phyloP scores from a whole-genome alignment of 2,888 invertebrate genomes.

The Acanthosepion lycidas region DNA sequence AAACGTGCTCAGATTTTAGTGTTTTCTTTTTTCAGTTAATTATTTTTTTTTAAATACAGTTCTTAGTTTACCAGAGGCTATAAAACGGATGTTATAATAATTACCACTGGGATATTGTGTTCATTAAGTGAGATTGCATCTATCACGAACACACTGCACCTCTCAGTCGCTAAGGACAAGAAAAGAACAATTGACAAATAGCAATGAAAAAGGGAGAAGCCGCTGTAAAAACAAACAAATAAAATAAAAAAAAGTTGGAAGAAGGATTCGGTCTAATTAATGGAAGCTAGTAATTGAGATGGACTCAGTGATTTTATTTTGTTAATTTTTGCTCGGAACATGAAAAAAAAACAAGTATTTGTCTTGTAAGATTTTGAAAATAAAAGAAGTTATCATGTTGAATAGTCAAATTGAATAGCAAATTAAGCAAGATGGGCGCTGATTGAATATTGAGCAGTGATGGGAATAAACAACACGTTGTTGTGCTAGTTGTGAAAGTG shows the following conservation, averaged over 20 bases:
- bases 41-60: too few species aligned
- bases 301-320: conserved; percentile 24
- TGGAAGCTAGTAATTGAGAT: not conserved
- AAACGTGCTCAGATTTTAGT: not conserved
- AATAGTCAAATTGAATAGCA: not conserved
- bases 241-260: not conserved
- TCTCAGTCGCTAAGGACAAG: not conserved
- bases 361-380: not conserved
- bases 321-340: not conserved
- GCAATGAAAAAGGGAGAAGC: not conserved
- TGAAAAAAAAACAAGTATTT: not conserved
- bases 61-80: not conserved
- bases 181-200: not conserved
- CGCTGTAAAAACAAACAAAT: not conserved
- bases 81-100: not conserved
- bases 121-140: not conserved
- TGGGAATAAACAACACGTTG: not conserved
- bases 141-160: not conserved
- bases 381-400: not conserved
- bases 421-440: not conserved
- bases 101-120: not conserved
- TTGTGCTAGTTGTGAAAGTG: not conserved
- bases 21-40: not conserved
- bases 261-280: not conserved
- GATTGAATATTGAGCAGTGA: not conserved